phyloP scores from a whole-genome alignment of 2,797 vertebrate species.

The Alca torda region DNA sequence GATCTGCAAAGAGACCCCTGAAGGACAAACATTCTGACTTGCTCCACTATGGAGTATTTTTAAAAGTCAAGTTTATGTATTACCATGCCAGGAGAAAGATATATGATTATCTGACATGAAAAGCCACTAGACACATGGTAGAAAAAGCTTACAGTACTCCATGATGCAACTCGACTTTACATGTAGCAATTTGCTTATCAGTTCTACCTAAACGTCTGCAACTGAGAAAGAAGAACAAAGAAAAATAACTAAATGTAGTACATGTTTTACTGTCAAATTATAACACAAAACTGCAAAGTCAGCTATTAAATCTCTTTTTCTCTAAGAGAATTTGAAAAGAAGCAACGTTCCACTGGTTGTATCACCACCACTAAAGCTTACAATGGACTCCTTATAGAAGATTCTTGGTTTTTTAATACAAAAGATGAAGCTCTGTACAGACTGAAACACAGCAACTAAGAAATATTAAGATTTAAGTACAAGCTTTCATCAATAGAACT shows the following conservation, averaged over 20 bases:
- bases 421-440: background rate
- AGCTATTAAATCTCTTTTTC: background rate
- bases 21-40: constrained; percentile 27
- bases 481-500: background rate
- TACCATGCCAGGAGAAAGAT: background rate
- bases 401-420: background rate
- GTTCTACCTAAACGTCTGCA: background rate
- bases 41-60: background rate
- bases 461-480: background rate
- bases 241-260: background rate
- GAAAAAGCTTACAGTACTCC: background rate
- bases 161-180: background rate
- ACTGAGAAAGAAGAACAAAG: background rate
- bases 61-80: background rate
- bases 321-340: background rate
- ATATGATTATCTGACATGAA: background rate
- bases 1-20: constrained; percentile 22
- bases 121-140: background rate
- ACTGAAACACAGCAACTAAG: background rate
- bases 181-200: background rate
- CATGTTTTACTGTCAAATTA: background rate
- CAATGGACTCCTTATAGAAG: background rate
- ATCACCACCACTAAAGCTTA: background rate
- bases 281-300: background rate
- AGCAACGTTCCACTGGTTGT: background rate